phyloP scores from a whole-genome alignment of 2,113 vertebrate genomes.

The Notarius lentiginosus region DNA sequence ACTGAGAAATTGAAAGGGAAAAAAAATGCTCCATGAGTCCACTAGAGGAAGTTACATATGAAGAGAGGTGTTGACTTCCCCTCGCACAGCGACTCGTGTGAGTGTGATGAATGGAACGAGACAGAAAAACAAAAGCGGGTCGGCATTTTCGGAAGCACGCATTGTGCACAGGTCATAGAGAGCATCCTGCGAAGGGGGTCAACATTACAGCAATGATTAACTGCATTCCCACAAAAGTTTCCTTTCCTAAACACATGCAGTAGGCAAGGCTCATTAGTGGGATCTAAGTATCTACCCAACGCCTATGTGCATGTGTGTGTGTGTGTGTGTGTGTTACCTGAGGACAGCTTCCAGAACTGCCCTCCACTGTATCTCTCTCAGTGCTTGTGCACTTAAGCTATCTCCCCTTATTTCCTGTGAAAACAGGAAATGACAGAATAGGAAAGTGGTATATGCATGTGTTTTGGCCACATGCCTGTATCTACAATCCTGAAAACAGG shows the following conservation, averaged over 20 bases:
- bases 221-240: constrained; percentile 66
- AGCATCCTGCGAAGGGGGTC: constrained; percentile 64
- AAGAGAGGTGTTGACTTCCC: constrained; percentile 50
- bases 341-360: constrained; percentile 24
- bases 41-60: constrained; percentile 42
- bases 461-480: constrained; percentile 39
- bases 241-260: constrained; percentile 70
- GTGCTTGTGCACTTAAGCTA: constrained; percentile 28
- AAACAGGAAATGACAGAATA: constrained; percentile 56
- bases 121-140: constrained; percentile 60
- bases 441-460: constrained; percentile 50
- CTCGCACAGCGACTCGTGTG: constrained; percentile 53
- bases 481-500: constrained; percentile 41
- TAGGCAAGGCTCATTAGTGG: constrained; percentile 53
- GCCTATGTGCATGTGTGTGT: not conserved
- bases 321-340: constrained; percentile 23
- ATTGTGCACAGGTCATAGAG: constrained; percentile 68
- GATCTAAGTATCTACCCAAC: constrained; percentile 16
- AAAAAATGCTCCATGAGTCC: constrained; percentile 12
- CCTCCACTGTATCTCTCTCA: constrained; percentile 12
- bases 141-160: constrained; percentile 59
- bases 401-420: constrained; percentile 48
- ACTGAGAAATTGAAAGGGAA: not conserved
- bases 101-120: constrained; percentile 62
- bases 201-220: constrained; percentile 68